Percentiles rank a stretch among this genome's conserved stretches.
phyloP scores from a whole-genome alignment of 2,797 vertebrate species.

The Xiphophorus birchmanni region DNA sequence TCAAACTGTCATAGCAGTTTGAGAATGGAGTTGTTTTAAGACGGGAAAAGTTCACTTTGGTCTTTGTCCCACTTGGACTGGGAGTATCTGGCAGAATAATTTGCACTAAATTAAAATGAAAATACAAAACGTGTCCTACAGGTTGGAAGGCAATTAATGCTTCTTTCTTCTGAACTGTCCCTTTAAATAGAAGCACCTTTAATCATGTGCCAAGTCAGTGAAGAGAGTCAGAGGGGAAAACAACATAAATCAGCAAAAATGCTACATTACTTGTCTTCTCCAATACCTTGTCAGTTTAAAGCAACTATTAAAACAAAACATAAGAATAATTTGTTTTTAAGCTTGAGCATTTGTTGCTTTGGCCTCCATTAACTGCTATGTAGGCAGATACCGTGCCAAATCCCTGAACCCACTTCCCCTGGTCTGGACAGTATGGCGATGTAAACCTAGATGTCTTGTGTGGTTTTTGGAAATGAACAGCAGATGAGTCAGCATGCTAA shows the following conservation, averaged over 20 bases:
- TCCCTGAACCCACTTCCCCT: conserved; percentile 53
- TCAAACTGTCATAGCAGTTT: background rate
- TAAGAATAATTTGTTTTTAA: background rate
- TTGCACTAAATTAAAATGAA: background rate
- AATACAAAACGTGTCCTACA: background rate
- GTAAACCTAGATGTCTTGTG: conserved; percentile 87
- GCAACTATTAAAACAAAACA: background rate
- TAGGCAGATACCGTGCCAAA: conserved; percentile 29
- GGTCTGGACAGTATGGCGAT: conserved; percentile 70
- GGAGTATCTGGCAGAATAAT: background rate
- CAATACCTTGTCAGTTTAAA: background rate
- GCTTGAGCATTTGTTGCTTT: conserved; percentile 22
- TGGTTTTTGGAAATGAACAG: conserved; percentile 87
- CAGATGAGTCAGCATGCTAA: conserved; percentile 93
- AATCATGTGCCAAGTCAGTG: background rate
- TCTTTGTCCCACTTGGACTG: background rate
- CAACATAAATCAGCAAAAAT: background rate
- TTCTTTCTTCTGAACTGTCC: background rate
- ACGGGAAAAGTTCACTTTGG: background rate
- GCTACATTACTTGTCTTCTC: conserved; percentile 7
- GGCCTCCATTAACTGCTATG: conserved; percentile 41
- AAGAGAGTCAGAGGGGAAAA: background rate
- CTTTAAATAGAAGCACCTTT: background rate
- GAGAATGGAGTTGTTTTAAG: background rate
- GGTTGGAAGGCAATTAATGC: background rate